Percentiles rank a stretch among this genome's conserved stretches.
These are phyloP conservation scores for Bergia sp. DNA, from an alignment of 92 coral and sea anemone species.

Conservation along the genomic window DNA sequence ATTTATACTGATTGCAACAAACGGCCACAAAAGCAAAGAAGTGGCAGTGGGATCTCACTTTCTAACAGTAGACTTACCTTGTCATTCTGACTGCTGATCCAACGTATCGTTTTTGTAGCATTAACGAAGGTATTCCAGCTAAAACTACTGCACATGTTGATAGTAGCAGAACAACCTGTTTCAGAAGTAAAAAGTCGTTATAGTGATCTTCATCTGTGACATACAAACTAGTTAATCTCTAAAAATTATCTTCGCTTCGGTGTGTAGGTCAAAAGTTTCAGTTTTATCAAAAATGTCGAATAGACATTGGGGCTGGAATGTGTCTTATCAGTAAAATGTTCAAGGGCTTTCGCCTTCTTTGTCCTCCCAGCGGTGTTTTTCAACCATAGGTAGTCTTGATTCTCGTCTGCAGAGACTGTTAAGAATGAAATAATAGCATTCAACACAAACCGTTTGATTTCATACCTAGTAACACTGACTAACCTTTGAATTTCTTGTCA, in stretches of 20 bases:
- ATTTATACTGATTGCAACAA: no score
- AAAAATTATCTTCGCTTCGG: no score
- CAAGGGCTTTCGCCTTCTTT: background rate
- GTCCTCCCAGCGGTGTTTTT: background rate
- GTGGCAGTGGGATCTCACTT: background rate
- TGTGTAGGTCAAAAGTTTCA: background rate
- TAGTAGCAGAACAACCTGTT: background rate
- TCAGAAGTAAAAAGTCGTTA: background rate
- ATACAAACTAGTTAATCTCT: no score
- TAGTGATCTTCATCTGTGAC: background rate
- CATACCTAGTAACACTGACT: background rate
- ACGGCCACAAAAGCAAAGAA: background rate
- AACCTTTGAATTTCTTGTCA: slow-evolving; percentile 4
- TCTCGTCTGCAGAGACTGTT: background rate
- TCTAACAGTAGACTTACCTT: background rate
- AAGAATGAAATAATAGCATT: background rate
- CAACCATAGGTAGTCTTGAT: background rate
- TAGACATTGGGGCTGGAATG: background rate
- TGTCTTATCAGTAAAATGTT: no score
- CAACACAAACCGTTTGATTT: background rate
- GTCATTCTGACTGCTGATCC: slow-evolving; percentile 17
- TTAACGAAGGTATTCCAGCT: background rate
- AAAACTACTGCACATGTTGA: background rate
- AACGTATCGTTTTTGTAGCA: background rate
- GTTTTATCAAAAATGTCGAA: background rate